A percentile compares a stretch with the other conserved stretches of the same genome.
Conservation (phyloP, 1,140 invertebrate species). For the Megathymus violae region DNA sequence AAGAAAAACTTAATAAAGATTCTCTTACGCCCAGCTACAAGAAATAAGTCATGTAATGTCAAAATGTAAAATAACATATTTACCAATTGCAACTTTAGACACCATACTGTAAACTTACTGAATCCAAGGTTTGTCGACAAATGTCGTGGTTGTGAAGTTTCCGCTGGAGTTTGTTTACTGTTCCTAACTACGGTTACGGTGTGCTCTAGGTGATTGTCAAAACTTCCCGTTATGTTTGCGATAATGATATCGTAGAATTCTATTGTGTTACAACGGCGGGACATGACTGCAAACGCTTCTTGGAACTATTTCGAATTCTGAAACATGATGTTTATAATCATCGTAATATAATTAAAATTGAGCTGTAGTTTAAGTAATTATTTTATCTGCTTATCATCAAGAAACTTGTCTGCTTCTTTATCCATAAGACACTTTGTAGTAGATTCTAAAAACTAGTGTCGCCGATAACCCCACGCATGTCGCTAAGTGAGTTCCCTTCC, state of each 20-base stretch:
- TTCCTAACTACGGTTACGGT: conserved; percentile 22
- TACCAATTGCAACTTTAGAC: conserved; percentile 12
- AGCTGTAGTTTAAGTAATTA: too few species aligned
- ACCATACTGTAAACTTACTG: conserved; percentile 11
- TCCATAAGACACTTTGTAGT: too few species aligned
- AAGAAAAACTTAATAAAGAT: too few species aligned
- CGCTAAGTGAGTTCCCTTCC: too few species aligned
- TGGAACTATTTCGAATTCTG: conserved; percentile 39
- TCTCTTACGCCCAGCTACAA: too few species aligned
- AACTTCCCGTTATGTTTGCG: conserved; percentile 32
- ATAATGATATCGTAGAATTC: conserved; percentile 7
- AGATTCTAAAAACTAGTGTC: too few species aligned
- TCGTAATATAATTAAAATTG: too few species aligned
- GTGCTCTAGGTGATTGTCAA: conserved; percentile 5
- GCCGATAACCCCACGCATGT: too few species aligned
- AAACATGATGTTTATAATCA: conserved; percentile 30
- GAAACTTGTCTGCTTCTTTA: too few species aligned
- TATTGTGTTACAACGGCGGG: conserved; percentile 45
- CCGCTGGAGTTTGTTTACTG: conserved; percentile 7
- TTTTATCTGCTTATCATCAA: too few species aligned
- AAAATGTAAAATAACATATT: conserved; percentile 6
- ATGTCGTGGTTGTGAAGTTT: conserved; percentile 1
- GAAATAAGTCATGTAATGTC: background rate
- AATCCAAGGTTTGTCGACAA: conserved; percentile 2
- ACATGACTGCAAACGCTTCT: conserved; percentile 45